Conservation (phyloP, 2,797 vertebrate genomes). For the Coregonus ussuriensis region DNA sequence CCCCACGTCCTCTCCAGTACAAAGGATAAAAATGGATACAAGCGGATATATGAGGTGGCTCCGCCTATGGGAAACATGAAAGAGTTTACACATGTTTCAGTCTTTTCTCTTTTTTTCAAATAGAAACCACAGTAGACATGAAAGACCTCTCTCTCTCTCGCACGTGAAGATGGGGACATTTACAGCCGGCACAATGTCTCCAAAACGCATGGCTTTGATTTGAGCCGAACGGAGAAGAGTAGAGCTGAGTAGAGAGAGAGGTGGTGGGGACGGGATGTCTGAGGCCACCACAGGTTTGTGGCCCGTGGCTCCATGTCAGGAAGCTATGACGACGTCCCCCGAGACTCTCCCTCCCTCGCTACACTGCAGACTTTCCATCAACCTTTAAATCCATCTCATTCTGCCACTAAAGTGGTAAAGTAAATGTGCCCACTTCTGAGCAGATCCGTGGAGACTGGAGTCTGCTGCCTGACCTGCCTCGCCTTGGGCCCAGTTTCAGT, state of each 20-base stretch:
- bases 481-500: too few species aligned
- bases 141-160: slow-evolving; percentile 25
- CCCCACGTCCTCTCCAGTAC: slow-evolving; percentile 83
- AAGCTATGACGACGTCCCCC: slow-evolving; percentile 78
- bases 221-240: neutral
- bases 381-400: slow-evolving; percentile 38
- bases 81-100: slow-evolving; percentile 81
- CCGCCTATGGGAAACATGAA: slow-evolving; percentile 93
- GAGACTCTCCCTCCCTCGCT: slow-evolving; percentile 74
- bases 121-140: slow-evolving; percentile 54
- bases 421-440: slow-evolving; percentile 14
- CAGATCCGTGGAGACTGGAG: neutral
- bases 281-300: slow-evolving; percentile 81
- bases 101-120: neutral
- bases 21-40: slow-evolving; percentile 64
- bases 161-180: slow-evolving; percentile 64
- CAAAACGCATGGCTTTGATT: slow-evolving; percentile 62
- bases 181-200: slow-evolving; percentile 68
- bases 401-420: slow-evolving; percentile 11
- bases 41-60: slow-evolving; percentile 82
- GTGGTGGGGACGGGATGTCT: slow-evolving; percentile 19
- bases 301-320: slow-evolving; percentile 87
- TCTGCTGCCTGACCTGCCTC: neutral
- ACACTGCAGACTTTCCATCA: slow-evolving; percentile 76
- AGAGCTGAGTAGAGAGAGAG: neutral